These are phyloP conservation scores for Drosophila nasuta DNA, from an alignment of 1,140 invertebrate species.

Conservation along the genomic window DNA sequence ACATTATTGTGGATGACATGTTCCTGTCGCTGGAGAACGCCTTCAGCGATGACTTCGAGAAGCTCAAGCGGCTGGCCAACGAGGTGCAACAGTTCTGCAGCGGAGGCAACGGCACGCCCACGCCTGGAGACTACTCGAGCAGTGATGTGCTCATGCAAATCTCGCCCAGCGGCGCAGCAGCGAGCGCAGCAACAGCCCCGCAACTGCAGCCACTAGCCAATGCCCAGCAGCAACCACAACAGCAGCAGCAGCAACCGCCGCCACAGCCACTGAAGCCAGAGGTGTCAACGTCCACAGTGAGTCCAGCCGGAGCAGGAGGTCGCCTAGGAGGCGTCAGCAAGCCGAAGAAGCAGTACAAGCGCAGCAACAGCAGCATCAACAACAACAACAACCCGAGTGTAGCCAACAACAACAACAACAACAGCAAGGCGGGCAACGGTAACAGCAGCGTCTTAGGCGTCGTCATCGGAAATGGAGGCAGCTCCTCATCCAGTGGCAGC, in stretches of 20 bases:
- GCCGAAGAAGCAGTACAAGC: constrained; percentile 86
- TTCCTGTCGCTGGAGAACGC: constrained; percentile 89
- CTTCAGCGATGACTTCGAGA: constrained; percentile 90
- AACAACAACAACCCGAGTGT: constrained; percentile 72
- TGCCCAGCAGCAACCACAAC: constrained; percentile 59
- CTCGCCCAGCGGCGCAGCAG: constrained; percentile 52
- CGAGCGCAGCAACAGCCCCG: constrained; percentile 21
- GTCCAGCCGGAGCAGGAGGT: constrained; percentile 9
- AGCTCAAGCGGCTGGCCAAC: constrained; percentile 90
- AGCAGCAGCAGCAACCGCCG: constrained; percentile 80
- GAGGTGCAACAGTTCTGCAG: constrained; percentile 90
- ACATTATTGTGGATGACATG: constrained; percentile 89
- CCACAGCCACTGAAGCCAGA: constrained; percentile 76
- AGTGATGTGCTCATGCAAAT: constrained; percentile 78
- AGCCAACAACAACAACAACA: constrained; percentile 75
- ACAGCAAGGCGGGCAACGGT: constrained; percentile 85
- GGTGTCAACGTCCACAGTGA: constrained; percentile 66
- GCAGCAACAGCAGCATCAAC: constrained; percentile 81
- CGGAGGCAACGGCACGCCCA: constrained; percentile 83
- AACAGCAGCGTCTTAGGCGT: constrained; percentile 81
- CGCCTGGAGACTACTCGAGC: constrained; percentile 58
- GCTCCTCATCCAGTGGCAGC: constrained; percentile 68
- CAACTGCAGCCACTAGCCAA: constrained; percentile 45
- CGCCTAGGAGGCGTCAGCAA: constrained; percentile 64
- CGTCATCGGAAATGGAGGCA: constrained; percentile 55